These are phyloP conservation scores for Canis aureus DNA, from an alignment of 2,113 vertebrate species.

Conservation along the genomic window DNA sequence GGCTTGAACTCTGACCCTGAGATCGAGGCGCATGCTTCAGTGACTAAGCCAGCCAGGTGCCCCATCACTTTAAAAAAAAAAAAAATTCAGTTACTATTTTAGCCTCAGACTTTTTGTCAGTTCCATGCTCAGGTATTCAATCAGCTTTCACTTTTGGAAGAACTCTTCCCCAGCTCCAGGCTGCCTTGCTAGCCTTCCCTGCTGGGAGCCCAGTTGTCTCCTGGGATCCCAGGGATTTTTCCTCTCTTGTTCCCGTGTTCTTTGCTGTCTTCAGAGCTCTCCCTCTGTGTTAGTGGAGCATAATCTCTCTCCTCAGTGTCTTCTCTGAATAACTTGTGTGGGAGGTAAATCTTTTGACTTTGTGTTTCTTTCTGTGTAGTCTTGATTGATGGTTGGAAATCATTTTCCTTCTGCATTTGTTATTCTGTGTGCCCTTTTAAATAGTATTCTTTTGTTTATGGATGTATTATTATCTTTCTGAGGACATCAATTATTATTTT, in stretches of 20 bases:
- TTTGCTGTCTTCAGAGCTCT: background rate
- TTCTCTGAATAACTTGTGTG: background rate
- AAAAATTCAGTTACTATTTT: background rate
- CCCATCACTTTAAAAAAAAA: background rate
- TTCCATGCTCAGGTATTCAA: background rate
- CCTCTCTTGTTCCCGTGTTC: background rate
- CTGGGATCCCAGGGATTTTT: background rate
- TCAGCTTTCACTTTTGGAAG: background rate
- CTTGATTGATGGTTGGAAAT: background rate
- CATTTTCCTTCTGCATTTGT: background rate
- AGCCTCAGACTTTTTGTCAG: background rate
- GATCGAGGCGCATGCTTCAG: background rate
- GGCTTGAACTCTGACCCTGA: background rate
- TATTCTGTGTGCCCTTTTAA: background rate
- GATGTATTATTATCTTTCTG: background rate
- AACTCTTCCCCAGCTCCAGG: background rate
- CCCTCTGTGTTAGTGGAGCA: background rate
- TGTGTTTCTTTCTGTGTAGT: background rate
- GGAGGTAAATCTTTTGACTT: background rate
- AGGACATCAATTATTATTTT: background rate
- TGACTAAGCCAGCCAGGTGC: background rate
- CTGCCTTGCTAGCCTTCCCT: background rate
- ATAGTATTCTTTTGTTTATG: background rate
- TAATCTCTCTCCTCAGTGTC: background rate
- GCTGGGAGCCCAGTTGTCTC: background rate